phyloP scores from a whole-genome alignment of 2,888 invertebrate species.

The Petrophora chlorosata region DNA sequence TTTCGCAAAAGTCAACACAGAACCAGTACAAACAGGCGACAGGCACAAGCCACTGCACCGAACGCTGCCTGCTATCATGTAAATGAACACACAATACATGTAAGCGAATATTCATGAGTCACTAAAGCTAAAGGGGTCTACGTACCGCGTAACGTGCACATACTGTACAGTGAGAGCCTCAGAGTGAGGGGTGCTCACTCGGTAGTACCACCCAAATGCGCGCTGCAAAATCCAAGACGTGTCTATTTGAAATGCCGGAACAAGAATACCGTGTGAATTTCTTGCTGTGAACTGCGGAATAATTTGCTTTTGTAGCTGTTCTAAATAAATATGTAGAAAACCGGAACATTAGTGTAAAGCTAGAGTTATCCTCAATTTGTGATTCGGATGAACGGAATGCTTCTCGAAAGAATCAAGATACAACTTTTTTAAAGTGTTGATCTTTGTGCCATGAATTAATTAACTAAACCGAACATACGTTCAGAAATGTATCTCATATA shows the following conservation, averaged over 20 bases:
- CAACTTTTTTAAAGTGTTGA: too few species aligned
- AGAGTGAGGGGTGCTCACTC: conserved; percentile 28
- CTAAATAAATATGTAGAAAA: too few species aligned
- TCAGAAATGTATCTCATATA: too few species aligned
- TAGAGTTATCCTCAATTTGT: too few species aligned
- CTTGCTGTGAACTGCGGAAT: conserved; percentile 16
- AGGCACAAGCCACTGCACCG: conserved; percentile 43
- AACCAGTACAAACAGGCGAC: conserved; percentile 40
- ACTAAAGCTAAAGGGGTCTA: conserved; percentile 48
- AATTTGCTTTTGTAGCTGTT: conserved; percentile 11
- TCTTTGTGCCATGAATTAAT: too few species aligned
- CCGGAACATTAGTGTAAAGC: too few species aligned
- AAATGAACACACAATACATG: conserved; percentile 66
- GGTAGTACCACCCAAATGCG: conserved; percentile 31
- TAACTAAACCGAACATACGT: too few species aligned
- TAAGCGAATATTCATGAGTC: conserved; percentile 67
- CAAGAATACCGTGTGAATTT: conserved; percentile 28
- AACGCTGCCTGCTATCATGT: conserved; percentile 60
- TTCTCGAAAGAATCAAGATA: too few species aligned
- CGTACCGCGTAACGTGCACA: conserved; percentile 32
- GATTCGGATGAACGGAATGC: too few species aligned
- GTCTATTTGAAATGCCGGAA: conserved; percentile 27
- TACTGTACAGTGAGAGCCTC: conserved; percentile 25
- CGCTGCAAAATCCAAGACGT: conserved; percentile 33
- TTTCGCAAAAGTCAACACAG: conserved; percentile 46